Evolutionary conservation across 2,888 invertebrate species (phyloP).

Genomic region (Ischnura elegans): DNA sequence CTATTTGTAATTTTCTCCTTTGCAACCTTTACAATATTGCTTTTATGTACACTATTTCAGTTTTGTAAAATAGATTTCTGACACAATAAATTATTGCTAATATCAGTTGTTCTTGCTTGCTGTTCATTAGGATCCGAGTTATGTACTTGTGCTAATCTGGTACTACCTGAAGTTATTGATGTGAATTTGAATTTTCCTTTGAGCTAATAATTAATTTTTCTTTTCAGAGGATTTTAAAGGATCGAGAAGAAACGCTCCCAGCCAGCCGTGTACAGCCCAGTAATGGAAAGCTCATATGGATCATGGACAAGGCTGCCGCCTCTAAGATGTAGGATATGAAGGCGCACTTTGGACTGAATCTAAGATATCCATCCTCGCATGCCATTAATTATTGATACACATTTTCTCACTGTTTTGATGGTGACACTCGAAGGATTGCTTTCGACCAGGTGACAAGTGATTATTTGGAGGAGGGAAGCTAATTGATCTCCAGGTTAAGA

Average conservation of each 20-base stretch:
- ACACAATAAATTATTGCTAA: too few relatives aligned
- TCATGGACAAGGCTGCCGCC: slow-evolving; percentile 78
- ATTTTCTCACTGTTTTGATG: slow-evolving; percentile 43
- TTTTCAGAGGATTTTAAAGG: slow-evolving; percentile 87
- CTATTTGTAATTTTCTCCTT: too few relatives aligned
- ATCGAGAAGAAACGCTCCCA: slow-evolving; percentile 86
- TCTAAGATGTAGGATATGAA: slow-evolving; percentile 72
- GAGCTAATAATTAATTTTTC: slow-evolving; percentile 41
- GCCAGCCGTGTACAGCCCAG: slow-evolving; percentile 87
- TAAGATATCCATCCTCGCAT: slow-evolving; percentile 20
- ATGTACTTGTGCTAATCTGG: too few relatives aligned
- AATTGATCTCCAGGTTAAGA: background rate
- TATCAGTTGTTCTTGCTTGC: too few relatives aligned
- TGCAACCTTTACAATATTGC: too few relatives aligned
- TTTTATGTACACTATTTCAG: too few relatives aligned
- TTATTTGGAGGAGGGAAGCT: slow-evolving; percentile 24
- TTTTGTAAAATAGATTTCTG: too few relatives aligned
- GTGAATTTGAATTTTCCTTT: too few relatives aligned
- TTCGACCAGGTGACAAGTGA: slow-evolving; percentile 42
- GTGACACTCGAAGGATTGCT: slow-evolving; percentile 22
- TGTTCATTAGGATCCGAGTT: too few relatives aligned
- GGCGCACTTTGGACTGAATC: background rate
- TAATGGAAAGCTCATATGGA: slow-evolving; percentile 84
- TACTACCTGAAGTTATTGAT: too few relatives aligned
- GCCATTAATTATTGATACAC: slow-evolving; percentile 1